These are phyloP conservation scores for Elanus axillaris DNA, from an alignment of 2,113 vertebrate species.

Conservation along the genomic window DNA sequence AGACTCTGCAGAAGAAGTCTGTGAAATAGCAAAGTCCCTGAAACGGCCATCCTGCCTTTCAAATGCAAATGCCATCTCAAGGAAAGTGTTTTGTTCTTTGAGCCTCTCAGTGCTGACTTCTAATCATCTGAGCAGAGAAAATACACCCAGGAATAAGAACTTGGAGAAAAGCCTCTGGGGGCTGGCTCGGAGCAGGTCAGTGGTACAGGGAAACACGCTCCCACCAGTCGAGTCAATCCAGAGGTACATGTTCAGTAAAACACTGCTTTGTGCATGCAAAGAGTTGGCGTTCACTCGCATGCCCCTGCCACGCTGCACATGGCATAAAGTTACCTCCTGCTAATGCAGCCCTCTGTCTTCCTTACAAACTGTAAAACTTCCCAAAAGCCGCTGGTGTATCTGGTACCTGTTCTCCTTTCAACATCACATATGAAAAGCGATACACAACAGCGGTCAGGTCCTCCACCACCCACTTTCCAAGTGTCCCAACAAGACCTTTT, in stretches of 20 bases:
- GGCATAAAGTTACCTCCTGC: not conserved
- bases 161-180: not conserved
- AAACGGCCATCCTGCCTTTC: slow-evolving; percentile 31
- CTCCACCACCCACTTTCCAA: fast-evolving
- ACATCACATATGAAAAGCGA: fast-evolving
- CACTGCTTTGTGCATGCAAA: not conserved
- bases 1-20: not conserved
- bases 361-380: not conserved
- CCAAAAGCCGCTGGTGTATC: not conserved
- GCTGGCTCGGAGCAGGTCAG: not conserved
- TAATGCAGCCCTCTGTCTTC: not conserved
- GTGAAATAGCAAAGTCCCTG: not conserved
- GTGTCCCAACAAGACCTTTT: not conserved
- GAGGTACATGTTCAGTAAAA: not conserved
- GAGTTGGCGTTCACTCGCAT: fast-evolving
- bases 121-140: not conserved
- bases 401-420: not conserved
- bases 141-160: not conserved
- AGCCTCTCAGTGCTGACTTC: not conserved
- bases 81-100: not conserved
- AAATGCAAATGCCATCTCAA: slow-evolving; percentile 28
- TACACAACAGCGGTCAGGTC: not conserved
- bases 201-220: not conserved
- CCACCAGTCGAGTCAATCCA: not conserved
- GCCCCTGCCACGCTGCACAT: not conserved